Conservation (phyloP, 2,113 vertebrate genomes). For the Aegotheles bennettii region DNA sequence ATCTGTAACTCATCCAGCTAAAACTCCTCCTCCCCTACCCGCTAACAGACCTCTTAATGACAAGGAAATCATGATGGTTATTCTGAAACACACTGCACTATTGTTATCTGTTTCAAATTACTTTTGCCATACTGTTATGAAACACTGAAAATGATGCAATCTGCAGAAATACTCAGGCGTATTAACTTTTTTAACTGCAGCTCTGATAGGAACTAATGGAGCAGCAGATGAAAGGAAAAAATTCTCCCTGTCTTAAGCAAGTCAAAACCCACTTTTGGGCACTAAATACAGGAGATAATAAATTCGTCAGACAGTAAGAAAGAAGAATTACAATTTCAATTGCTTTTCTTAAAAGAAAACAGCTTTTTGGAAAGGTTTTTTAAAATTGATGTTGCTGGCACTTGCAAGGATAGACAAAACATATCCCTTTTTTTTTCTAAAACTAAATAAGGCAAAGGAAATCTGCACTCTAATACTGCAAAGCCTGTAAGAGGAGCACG, state of each 20-base stretch:
- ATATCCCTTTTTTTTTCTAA: background rate
- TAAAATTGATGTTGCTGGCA: constrained; percentile 5
- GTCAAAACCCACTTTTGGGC: background rate
- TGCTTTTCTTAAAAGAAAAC: background rate
- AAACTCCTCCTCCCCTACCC: constrained; percentile 11
- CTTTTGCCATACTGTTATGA: constrained; percentile 40
- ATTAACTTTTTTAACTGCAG: background rate
- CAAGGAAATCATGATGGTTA: constrained; percentile 32
- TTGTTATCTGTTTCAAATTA: constrained; percentile 61
- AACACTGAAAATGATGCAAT: constrained; percentile 64
- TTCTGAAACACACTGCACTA: constrained; percentile 37
- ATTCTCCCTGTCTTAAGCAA: background rate
- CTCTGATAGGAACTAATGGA: constrained; percentile 30
- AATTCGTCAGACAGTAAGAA: background rate
- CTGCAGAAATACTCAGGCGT: constrained; percentile 30
- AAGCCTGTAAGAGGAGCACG: background rate
- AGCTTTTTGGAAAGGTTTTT: background rate
- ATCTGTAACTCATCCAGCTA: constrained; percentile 30
- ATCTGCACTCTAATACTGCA: constrained; percentile 2
- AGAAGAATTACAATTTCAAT: background rate
- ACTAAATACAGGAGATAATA: background rate
- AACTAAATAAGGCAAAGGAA: constrained; percentile 55
- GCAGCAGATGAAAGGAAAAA: background rate
- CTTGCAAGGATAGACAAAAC: constrained; percentile 24
- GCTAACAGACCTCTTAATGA: constrained; percentile 43